phyloP scores from a whole-genome alignment of 2,797 vertebrate species.

The Lophius americanus region DNA sequence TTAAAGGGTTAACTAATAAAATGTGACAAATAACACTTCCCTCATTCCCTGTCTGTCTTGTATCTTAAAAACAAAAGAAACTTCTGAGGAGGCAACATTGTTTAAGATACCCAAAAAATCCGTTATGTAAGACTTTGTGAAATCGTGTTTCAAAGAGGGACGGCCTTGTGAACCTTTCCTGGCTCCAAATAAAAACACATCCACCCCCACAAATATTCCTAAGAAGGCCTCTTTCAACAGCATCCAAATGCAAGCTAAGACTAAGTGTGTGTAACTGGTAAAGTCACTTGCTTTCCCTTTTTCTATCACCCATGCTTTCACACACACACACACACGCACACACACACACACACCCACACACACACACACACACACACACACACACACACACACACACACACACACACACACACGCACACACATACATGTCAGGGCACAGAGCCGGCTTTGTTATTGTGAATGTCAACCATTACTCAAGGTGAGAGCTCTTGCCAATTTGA shows the following conservation, averaged over 20 bases:
- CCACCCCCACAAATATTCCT: slow-evolving; percentile 22
- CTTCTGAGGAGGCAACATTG: background rate
- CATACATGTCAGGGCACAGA: slow-evolving; percentile 68
- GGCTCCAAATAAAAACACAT: slow-evolving; percentile 57
- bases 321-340: slow-evolving; percentile 21
- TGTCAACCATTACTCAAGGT: slow-evolving; percentile 69
- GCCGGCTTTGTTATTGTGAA: slow-evolving; percentile 73
- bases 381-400: slow-evolving; percentile 38
- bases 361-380: slow-evolving; percentile 34
- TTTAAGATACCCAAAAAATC: slow-evolving; percentile 23
- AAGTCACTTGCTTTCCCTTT: slow-evolving; percentile 44
- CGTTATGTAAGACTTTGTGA: slow-evolving; percentile 46
- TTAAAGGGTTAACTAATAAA: background rate
- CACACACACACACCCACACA: slow-evolving; percentile 25
- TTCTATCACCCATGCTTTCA: slow-evolving; percentile 23
- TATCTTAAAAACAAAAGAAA: background rate
- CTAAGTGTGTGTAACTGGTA: slow-evolving; percentile 59
- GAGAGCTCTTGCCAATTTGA: slow-evolving; percentile 51
- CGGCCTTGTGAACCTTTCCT: slow-evolving; percentile 46
- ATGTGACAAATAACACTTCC: background rate
- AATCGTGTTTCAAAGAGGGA: slow-evolving; percentile 55
- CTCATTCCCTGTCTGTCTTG: background rate
- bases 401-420: slow-evolving; percentile 28
- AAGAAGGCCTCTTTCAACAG: slow-evolving; percentile 53
- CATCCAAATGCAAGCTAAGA: slow-evolving; percentile 48